A percentile compares a stretch with the other conserved stretches of the same genome.
These are phyloP conservation scores for Apodemus speciosus DNA, from an alignment of 2,113 vertebrate species.

Conservation along the genomic window DNA sequence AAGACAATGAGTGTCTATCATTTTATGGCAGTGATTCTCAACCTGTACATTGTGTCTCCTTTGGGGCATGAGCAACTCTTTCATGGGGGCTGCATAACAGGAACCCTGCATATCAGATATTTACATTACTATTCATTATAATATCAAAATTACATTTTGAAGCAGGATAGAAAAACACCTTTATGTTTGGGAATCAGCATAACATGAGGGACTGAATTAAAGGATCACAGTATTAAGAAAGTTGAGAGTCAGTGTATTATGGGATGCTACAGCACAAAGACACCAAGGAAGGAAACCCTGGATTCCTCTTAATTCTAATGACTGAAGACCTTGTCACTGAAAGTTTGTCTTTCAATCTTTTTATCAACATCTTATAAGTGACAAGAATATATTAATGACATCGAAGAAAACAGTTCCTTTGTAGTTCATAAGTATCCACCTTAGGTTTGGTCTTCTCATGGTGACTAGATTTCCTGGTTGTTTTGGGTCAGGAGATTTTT, in stretches of 20 bases:
- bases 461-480: no score
- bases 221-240: not conserved
- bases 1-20: no score
- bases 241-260: not conserved
- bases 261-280: not conserved
- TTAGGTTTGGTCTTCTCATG: no score
- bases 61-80: accelerated
- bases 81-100: not conserved
- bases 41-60: not conserved
- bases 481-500: no score
- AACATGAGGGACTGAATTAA: not conserved
- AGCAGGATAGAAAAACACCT: not conserved
- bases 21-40: not conserved
- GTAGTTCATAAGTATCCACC: not conserved
- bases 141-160: not conserved
- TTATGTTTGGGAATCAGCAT: not conserved
- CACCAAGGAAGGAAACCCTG: no score
- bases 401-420: not conserved
- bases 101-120: not conserved
- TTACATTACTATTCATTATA: not conserved
- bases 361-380: not conserved
- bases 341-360: not conserved
- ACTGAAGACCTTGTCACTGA: not conserved
- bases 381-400: not conserved
- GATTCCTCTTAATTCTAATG: no score